Base-by-base conservation (phyloP, 2,113 vertebrate genomes). In the Embiotoca jacksoni region DNA sequence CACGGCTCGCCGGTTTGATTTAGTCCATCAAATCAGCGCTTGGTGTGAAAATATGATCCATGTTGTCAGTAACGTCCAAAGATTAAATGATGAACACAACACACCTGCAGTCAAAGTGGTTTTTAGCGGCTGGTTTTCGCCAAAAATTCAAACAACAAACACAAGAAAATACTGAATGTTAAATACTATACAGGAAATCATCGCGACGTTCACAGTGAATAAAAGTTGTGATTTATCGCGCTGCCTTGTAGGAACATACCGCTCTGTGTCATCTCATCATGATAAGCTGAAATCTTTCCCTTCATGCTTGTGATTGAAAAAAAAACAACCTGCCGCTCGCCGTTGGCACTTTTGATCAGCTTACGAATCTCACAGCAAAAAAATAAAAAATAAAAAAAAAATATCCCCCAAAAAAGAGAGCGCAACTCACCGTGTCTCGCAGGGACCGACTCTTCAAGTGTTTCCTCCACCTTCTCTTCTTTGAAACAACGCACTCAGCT, bases 401-500 rank as follows among this genome's bases (percentile, higher is more conserved):
- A 16, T 5, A 1, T 3, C 41, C 37, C 4, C 37, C 4, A 37
- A 44, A 4, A 31, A 35, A 54, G 36, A 3, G 6, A 68, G 50
- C 4, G 39, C 1, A 0, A 77, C 89, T 81, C 70, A 89, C 88
- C 78, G 1, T 3, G 31, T 39, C 1, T 8, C 6, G 14, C 23
- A 30, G 46, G 23, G 23, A 23, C 23, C 23, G 11, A 35, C 35
- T 6, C 5, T 39, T 3, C 5, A 4, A 23, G 23, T 4, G 63
- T 49, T 23, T 49, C n/a, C 35, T 58, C 47, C 71, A 8, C 37
- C 33, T 55, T 71, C 73, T 58, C 59, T 55, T 71, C 23, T 23
- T 23, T 23, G 23, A 23, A 23, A 23, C 23, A 23, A 23, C 23
- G 23, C 23, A 23, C 23, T 23, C 23, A 23, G 23, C 23, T 23